phyloP scores from a whole-genome alignment of 1,140 invertebrate genomes.

The Trichonephila clavipes region DNA sequence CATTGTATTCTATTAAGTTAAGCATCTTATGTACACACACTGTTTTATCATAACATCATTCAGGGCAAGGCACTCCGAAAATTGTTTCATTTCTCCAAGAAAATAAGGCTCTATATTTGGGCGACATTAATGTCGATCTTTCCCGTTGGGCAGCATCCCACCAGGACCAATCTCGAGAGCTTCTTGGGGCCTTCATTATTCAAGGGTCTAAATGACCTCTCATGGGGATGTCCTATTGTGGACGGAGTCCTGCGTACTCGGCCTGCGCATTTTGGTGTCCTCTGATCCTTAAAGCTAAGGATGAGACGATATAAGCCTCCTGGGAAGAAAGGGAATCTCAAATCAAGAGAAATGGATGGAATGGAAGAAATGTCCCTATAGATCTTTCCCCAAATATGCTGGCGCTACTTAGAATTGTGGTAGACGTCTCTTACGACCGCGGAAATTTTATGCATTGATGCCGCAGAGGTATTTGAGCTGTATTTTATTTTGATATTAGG shows the following conservation, averaged over 20 bases:
- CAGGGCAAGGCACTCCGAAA: background rate
- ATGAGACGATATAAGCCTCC: conserved; percentile 12
- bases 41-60: background rate
- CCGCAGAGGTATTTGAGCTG: background rate
- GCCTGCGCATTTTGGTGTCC: conserved; percentile 36
- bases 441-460: background rate
- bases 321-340: conserved; percentile 32
- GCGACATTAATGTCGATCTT: conserved; percentile 14
- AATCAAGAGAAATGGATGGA: conserved; percentile 65
- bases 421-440: background rate
- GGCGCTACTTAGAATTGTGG: background rate
- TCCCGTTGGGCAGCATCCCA: background rate
- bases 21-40: no score
- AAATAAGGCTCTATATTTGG: conserved; percentile 27
- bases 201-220: conserved; percentile 62
- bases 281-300: conserved; percentile 46
- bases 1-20: no score
- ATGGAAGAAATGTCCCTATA: conserved; percentile 37
- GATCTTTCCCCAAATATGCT: conserved; percentile 21
- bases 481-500: background rate
- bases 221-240: conserved; percentile 38
- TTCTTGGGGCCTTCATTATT: conserved; percentile 64
- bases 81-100: conserved; percentile 11
- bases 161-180: conserved; percentile 54
- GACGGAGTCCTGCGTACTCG: conserved; percentile 14